These are phyloP conservation scores for Myotis brandtii DNA, from an alignment of 2,113 vertebrate species.

Conservation along the genomic window DNA sequence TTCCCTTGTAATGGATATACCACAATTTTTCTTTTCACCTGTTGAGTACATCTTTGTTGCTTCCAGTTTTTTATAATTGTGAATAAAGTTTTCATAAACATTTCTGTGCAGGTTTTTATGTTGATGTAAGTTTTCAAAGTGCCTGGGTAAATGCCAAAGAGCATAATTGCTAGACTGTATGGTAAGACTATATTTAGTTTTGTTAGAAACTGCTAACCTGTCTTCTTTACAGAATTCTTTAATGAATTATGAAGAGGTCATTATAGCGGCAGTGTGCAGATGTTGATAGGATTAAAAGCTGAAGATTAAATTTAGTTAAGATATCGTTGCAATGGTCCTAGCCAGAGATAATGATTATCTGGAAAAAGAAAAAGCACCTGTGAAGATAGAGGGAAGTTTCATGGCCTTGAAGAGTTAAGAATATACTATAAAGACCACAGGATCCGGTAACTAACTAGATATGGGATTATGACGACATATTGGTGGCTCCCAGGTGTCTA, in stretches of 20 bases:
- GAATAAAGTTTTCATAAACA: conserved; percentile 14
- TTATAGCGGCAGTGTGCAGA: neutral
- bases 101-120: neutral
- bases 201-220: neutral
- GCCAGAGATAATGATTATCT: neutral
- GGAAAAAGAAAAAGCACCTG: neutral
- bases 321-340: neutral
- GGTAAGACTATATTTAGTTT: neutral
- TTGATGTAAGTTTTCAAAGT: neutral
- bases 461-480: neutral
- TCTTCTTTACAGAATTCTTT: neutral
- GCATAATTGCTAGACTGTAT: neutral
- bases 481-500: neutral
- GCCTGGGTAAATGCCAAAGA: neutral
- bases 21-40: neutral
- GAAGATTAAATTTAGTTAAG: conserved; percentile 29
- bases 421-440: neutral
- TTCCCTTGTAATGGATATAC: neutral
- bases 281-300: conserved; percentile 16
- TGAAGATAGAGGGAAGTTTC: neutral
- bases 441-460: neutral
- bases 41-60: neutral
- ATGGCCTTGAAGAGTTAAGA: neutral
- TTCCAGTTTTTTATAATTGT: conserved; percentile 14
- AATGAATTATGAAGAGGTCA: conserved; percentile 11